Evolutionary conservation across 1,140 invertebrate genomes (phyloP).

Genomic region (Palaemon carinicauda): DNA sequence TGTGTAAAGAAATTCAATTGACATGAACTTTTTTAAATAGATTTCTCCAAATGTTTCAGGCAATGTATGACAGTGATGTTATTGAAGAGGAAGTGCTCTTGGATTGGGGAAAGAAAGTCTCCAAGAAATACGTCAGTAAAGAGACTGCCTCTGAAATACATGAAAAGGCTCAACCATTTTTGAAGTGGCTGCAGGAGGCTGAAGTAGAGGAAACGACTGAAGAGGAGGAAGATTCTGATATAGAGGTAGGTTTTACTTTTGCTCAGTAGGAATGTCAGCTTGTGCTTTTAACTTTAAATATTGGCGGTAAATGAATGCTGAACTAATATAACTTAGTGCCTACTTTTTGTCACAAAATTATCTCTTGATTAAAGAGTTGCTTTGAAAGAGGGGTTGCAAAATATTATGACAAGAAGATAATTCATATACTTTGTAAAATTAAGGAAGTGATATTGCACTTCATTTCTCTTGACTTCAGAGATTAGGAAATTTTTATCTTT

Average conservation of each 20-base stretch:
- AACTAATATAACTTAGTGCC: not conserved
- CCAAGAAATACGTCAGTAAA: constrained; percentile 92
- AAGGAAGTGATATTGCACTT: too few relatives aligned
- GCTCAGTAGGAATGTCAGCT: too few relatives aligned
- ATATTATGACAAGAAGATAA: too few relatives aligned
- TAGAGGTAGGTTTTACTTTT: constrained; percentile 67
- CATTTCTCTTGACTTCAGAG: too few relatives aligned
- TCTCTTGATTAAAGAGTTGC: too few relatives aligned
- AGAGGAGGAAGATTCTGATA: constrained; percentile 72
- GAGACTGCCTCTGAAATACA: constrained; percentile 93
- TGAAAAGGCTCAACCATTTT: constrained; percentile 88
- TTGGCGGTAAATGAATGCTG: not conserved
- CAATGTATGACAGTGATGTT: constrained; percentile 94
- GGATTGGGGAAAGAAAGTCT: constrained; percentile 94
- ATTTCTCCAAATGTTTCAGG: constrained; percentile 66
- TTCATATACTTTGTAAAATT: too few relatives aligned
- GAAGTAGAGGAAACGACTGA: constrained; percentile 88
- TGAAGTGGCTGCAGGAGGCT: constrained; percentile 96
- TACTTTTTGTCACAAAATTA: too few relatives aligned
- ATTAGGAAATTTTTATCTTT: too few relatives aligned
- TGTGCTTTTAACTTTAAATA: not conserved
- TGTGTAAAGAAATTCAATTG: too few relatives aligned
- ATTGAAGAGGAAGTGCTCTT: constrained; percentile 91
- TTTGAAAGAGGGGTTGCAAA: too few relatives aligned
- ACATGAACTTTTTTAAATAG: too few relatives aligned